Percentiles rank a stretch among this genome's conserved stretches.
Evolutionary conservation across 2,888 invertebrate genomes (phyloP).

Genomic region (Yponomeuta cagnagella): DNA sequence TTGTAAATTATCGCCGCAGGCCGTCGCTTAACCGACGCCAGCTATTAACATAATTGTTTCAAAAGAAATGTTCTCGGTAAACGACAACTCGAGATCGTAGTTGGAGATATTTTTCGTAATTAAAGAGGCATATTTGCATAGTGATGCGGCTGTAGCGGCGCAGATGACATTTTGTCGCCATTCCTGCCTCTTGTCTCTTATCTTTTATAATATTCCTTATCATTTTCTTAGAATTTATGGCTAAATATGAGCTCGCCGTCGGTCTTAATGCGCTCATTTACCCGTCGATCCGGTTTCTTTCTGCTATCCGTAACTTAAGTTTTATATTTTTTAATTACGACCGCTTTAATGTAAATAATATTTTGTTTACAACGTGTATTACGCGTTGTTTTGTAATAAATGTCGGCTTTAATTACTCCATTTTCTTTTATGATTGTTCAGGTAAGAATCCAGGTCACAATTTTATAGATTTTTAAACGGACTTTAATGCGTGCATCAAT

Average conservation of each 20-base stretch:
- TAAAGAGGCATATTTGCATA: slow-evolving; percentile 62
- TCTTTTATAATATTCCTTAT: slow-evolving; percentile 40
- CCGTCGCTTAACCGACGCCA: slow-evolving; percentile 30
- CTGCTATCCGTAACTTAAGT: slow-evolving; percentile 17
- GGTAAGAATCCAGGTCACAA: slow-evolving; percentile 34
- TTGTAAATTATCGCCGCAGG: slow-evolving; percentile 58
- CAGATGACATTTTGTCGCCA: slow-evolving; percentile 40
- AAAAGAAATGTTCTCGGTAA: slow-evolving; percentile 57
- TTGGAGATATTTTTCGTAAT: slow-evolving; percentile 57
- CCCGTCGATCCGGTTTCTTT: slow-evolving; percentile 40
- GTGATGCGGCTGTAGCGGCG: slow-evolving; percentile 40
- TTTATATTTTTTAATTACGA: slow-evolving; percentile 46
- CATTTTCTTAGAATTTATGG: slow-evolving; percentile 42
- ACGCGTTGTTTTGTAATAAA: slow-evolving; percentile 47
- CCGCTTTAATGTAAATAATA: slow-evolving; percentile 43
- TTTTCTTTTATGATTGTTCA: slow-evolving; percentile 43
- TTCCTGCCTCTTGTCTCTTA: slow-evolving; percentile 31
- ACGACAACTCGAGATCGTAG: slow-evolving; percentile 57
- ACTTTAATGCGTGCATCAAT: slow-evolving; percentile 1
- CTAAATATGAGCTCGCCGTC: slow-evolving; percentile 34
- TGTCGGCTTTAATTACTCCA: slow-evolving; percentile 57
- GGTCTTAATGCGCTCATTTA: slow-evolving; percentile 38
- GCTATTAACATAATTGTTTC: slow-evolving; percentile 66
- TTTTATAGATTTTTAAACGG: slow-evolving; percentile 37
- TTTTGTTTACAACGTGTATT: slow-evolving; percentile 53